phyloP scores from a whole-genome alignment of 2,113 vertebrate genomes.

The Thinocorus orbignyianus region DNA sequence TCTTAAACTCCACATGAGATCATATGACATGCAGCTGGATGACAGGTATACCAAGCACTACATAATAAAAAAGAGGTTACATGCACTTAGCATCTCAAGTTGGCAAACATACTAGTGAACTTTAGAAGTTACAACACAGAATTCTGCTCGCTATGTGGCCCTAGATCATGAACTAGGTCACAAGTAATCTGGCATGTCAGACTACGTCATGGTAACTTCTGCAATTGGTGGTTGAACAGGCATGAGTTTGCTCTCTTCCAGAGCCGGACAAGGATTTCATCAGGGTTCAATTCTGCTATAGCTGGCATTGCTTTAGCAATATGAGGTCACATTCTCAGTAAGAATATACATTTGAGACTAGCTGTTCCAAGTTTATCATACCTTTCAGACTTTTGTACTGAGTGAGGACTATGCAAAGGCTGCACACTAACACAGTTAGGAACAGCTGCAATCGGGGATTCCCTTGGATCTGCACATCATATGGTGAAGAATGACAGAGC shows the following conservation, averaged over 20 bases:
- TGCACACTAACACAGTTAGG: not conserved
- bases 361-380: not conserved
- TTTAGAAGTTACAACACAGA: conserved; percentile 57
- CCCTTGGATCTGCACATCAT: not conserved
- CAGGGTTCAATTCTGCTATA: not conserved
- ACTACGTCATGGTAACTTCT: not conserved
- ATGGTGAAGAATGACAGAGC: not conserved
- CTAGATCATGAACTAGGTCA: not conserved
- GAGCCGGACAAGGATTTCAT: not conserved
- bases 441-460: not conserved
- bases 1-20: not conserved
- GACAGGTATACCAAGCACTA: not conserved
- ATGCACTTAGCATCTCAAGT: not conserved
- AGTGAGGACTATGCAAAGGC: not conserved
- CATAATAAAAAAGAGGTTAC: not conserved
- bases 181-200: not conserved
- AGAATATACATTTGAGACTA: not conserved
- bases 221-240: not conserved
- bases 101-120: not conserved
- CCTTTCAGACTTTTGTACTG: not conserved
- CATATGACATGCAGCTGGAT: not conserved
- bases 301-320: not conserved
- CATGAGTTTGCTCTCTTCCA: not conserved
- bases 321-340: not conserved
- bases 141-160: not conserved